A percentile compares a stretch with the other conserved stretches of the same genome.
Conservation (phyloP, 2,888 invertebrate species). For the Habroteleia sp. region DNA sequence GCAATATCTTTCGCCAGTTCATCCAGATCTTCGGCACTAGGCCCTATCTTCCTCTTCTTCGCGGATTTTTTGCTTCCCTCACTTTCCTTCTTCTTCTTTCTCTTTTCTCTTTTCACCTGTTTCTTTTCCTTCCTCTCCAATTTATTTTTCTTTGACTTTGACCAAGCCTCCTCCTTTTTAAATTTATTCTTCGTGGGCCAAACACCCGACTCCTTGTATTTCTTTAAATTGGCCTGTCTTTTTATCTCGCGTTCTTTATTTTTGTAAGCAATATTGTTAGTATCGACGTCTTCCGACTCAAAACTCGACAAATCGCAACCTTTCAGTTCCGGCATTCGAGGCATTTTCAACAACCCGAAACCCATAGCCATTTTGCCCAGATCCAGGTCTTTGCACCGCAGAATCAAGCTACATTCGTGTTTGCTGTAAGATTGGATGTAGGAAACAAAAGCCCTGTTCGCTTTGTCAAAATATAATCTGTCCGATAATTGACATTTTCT, state of each 20-base stretch:
- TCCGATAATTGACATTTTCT: slow-evolving; percentile 87
- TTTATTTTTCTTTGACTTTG: slow-evolving; percentile 88
- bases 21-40: slow-evolving; percentile 87
- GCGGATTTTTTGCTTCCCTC: slow-evolving; percentile 79
- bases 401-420: slow-evolving; percentile 95
- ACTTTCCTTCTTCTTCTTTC: slow-evolving; percentile 80
- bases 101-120: slow-evolving; percentile 84
- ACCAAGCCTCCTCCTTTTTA: slow-evolving; percentile 89
- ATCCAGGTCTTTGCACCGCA: slow-evolving; percentile 93
- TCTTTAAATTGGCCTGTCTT: slow-evolving; percentile 86
- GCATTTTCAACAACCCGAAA: slow-evolving; percentile 94
- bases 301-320: slow-evolving; percentile 84
- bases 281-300: slow-evolving; percentile 85
- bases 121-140: slow-evolving; percentile 85
- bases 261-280: slow-evolving; percentile 88
- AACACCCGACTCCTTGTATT: slow-evolving; percentile 87
- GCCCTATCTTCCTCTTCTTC: slow-evolving; percentile 82
- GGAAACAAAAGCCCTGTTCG: slow-evolving; percentile 96
- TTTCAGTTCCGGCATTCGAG: slow-evolving; percentile 97
- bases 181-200: slow-evolving; percentile 87
- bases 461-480: slow-evolving; percentile 91
- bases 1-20: slow-evolving; percentile 91
- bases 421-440: slow-evolving; percentile 96
- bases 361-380: slow-evolving; percentile 91
- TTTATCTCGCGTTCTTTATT: slow-evolving; percentile 90